Percentiles rank a stretch among this genome's conserved stretches.
phyloP scores from a whole-genome alignment of 2,113 vertebrate genomes.

The Crocuta crocuta region DNA sequence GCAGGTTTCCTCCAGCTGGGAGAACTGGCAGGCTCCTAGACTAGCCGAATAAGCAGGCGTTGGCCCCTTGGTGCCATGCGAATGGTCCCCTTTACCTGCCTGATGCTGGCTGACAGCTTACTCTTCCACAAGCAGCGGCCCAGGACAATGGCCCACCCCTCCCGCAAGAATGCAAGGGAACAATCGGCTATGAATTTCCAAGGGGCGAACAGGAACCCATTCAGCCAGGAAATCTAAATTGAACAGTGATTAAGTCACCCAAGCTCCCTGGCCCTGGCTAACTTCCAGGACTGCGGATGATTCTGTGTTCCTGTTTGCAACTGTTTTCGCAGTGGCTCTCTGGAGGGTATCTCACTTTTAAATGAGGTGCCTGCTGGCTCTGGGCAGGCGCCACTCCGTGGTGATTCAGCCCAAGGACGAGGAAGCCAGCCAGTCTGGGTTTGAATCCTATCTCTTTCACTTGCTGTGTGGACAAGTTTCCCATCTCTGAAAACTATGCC shows the following conservation, averaged over 20 bases:
- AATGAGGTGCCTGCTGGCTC: neutral
- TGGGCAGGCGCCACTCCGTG: neutral
- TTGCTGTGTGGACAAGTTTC: neutral
- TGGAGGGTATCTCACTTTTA: neutral
- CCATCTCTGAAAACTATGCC: neutral
- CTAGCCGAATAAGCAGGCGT: too few relatives aligned
- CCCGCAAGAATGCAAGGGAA: slow-evolving; percentile 20
- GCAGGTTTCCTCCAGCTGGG: neutral
- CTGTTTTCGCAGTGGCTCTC: neutral
- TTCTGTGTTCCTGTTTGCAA: neutral
- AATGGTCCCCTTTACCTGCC: neutral
- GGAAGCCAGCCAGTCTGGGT: neutral
- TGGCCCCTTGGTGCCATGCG: neutral
- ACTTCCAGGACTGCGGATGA: neutral
- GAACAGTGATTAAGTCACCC: slow-evolving; percentile 36
- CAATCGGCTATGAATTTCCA: slow-evolving; percentile 41
- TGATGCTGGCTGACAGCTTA: neutral
- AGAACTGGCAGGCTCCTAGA: neutral
- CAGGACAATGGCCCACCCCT: neutral
- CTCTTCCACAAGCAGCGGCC: neutral
- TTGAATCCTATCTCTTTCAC: neutral
- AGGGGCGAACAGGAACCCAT: neutral
- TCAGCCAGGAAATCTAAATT: slow-evolving; percentile 60
- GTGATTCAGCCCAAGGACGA: neutral
- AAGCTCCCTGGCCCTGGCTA: neutral